phyloP scores from a whole-genome alignment of 2,113 vertebrate genomes.

The Phocoena sinus region DNA sequence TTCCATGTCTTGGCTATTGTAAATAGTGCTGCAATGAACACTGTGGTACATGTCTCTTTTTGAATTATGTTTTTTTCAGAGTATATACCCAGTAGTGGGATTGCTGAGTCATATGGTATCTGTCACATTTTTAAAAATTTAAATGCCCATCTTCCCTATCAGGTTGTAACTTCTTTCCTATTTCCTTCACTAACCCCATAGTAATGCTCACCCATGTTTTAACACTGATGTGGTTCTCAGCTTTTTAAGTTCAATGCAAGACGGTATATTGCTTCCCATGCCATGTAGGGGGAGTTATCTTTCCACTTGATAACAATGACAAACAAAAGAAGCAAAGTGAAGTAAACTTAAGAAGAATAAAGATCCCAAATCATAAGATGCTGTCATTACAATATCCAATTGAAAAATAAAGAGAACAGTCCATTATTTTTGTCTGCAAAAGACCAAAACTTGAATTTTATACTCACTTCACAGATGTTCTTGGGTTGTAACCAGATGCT shows the following conservation, averaged over 20 bases:
- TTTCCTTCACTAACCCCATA: neutral
- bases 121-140: neutral
- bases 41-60: too few relatives aligned
- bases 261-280: neutral
- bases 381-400: neutral
- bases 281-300: neutral
- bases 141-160: neutral
- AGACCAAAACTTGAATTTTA: slow-evolving; percentile 1
- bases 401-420: neutral
- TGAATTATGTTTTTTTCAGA: too few relatives aligned
- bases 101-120: too few relatives aligned
- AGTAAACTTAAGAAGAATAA: neutral
- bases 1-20: too few relatives aligned
- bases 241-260: neutral
- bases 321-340: neutral
- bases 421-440: neutral
- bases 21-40: too few relatives aligned
- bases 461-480: neutral
- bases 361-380: neutral
- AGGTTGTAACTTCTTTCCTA: neutral
- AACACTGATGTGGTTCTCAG: neutral
- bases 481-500: neutral
- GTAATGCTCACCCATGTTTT: neutral
- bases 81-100: neutral
- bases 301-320: neutral